These are phyloP conservation scores for Drosophila rhopaloa DNA, from an alignment of 1,140 invertebrate genomes.

Conservation along the genomic window DNA sequence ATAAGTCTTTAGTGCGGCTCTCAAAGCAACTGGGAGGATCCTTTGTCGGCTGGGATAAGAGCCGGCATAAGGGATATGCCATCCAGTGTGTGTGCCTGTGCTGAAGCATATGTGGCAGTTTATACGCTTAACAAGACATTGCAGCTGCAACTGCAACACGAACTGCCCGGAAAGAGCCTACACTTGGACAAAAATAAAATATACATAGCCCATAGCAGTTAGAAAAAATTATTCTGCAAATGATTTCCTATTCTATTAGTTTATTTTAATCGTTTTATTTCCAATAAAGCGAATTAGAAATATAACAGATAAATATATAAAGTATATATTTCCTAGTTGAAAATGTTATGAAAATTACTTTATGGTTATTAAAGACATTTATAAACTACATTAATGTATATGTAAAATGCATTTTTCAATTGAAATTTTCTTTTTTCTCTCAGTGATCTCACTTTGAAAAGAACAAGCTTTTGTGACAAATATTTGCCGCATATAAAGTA, in stretches of 20 bases:
- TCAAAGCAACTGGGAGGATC: slow-evolving; percentile 42
- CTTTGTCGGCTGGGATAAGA: slow-evolving; percentile 39
- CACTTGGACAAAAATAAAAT: background rate
- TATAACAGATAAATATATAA: too few relatives aligned
- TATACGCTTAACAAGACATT: slow-evolving; percentile 45
- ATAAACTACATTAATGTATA: too few relatives aligned
- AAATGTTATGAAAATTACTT: too few relatives aligned
- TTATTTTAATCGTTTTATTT: too few relatives aligned
- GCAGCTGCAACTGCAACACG: slow-evolving; percentile 38
- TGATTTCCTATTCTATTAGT: too few relatives aligned
- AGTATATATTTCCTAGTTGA: too few relatives aligned
- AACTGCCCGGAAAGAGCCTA: background rate
- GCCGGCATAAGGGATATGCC: slow-evolving; percentile 31
- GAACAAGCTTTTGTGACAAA: slow-evolving; percentile 45
- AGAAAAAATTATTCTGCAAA: too few relatives aligned
- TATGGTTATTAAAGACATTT: too few relatives aligned
- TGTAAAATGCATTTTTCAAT: too few relatives aligned
- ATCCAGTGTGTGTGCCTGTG: slow-evolving; percentile 17
- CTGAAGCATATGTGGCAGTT: slow-evolving; percentile 42
- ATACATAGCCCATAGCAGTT: too few relatives aligned
- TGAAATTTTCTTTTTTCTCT: background rate
- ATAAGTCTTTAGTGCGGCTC: slow-evolving; percentile 65
- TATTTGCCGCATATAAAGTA: slow-evolving; percentile 61
- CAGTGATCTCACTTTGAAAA: slow-evolving; percentile 8
- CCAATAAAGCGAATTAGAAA: too few relatives aligned